These are phyloP conservation scores for Virgularia gustaviana DNA, from an alignment of 92 coral and sea anemone species.

Conservation along the genomic window DNA sequence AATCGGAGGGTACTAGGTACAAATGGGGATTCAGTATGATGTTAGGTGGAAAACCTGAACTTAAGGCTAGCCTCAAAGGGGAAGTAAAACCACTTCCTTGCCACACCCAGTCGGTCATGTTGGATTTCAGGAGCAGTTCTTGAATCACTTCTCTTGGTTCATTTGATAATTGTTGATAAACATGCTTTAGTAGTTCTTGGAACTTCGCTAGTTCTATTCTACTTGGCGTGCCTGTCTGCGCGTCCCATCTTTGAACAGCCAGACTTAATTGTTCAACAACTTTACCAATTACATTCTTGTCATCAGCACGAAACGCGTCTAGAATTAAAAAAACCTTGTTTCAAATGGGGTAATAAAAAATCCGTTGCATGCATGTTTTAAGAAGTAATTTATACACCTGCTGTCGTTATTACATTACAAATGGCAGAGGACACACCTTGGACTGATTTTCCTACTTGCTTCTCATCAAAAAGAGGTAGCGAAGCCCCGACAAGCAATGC, in stretches of 20 bases:
- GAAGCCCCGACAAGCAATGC: constrained; percentile 67
- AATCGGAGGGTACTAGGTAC: constrained; percentile 55
- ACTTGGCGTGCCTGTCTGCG: neutral
- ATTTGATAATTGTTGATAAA: constrained; percentile 54
- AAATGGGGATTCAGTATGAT: constrained; percentile 61
- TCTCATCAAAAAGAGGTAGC: constrained; percentile 53
- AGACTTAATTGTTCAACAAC: constrained; percentile 53
- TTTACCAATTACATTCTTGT: no score
- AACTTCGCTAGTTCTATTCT: constrained; percentile 31
- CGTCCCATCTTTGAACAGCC: constrained; percentile 37
- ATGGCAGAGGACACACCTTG: constrained; percentile 30
- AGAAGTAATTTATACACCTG: no score
- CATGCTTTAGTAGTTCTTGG: constrained; percentile 52
- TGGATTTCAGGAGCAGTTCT: neutral
- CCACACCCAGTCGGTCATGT: constrained; percentile 76
- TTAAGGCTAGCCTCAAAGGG: constrained; percentile 53
- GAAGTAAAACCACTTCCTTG: constrained; percentile 74
- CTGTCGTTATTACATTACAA: no score
- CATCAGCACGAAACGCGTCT: no score
- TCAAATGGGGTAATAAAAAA: no score
- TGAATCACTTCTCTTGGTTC: neutral
- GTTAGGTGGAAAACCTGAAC: constrained; percentile 37
- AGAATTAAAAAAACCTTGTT: no score
- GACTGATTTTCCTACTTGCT: neutral
- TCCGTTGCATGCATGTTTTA: no score